Percentiles rank a stretch among this genome's conserved stretches.
Evolutionary conservation across 2,888 invertebrate genomes (phyloP).

Genomic region (Aproaerema taeniolella): DNA sequence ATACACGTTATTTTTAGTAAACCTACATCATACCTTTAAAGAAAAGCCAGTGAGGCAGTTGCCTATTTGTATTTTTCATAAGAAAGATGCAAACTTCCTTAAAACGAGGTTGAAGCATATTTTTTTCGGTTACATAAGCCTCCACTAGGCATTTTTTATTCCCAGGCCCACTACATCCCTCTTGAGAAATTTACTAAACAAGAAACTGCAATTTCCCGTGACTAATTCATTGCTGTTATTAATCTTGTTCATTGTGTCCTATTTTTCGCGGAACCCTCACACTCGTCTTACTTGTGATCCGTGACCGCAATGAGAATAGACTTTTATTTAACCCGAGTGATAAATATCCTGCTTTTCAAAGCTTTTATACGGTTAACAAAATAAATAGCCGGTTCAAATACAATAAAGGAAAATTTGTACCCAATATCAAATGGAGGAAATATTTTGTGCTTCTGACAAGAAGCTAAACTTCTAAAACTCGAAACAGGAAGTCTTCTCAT

Average conservation of each 20-base stretch:
- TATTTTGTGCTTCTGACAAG: no score
- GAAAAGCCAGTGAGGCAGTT: no score
- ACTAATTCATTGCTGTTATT: conserved; percentile 58
- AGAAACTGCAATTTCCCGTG: conserved; percentile 61
- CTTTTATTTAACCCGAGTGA: conserved; percentile 6
- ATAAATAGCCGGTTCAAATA: background rate
- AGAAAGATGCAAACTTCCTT: no score
- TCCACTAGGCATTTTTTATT: conserved; percentile 49
- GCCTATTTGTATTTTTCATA: no score
- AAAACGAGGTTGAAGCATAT: no score
- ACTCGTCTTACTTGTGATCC: conserved; percentile 19
- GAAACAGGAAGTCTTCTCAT: no score
- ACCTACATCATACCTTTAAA: no score
- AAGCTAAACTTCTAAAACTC: no score
- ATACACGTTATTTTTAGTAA: no score
- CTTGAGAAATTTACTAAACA: conserved; percentile 55
- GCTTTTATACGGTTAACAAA: background rate
- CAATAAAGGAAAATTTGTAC: no score
- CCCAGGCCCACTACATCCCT: conserved; percentile 21
- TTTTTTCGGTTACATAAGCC: background rate
- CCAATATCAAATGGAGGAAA: no score
- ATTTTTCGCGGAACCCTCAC: conserved; percentile 30
- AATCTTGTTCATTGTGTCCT: conserved; percentile 51
- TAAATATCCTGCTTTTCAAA: background rate
- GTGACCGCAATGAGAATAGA: conserved; percentile 13